Evolutionary conservation across 2,888 invertebrate genomes (phyloP), one percentile per base, ranked within the genome.

Genomic region (Holacanthella duospinosa): DNA sequence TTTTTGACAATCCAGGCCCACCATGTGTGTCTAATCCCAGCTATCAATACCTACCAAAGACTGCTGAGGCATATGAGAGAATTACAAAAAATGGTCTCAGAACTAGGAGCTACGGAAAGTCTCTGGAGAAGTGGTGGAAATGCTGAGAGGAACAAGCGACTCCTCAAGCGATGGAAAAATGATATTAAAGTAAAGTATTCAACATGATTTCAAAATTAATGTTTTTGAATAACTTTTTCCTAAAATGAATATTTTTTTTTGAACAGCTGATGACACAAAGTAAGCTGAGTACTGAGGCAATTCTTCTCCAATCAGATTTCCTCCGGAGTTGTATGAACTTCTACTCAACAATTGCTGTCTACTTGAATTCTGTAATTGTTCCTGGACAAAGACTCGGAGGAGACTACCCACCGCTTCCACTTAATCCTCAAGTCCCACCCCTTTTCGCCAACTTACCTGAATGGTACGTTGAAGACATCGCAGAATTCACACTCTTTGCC

Each of bases 381-480:
- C 77, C 78, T 4, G 73, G 65, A 16, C 43, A 67, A 24, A 53
- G 58, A n/a, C 43, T 48, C 2, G 68, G 68, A 16, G n/a, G n/a
- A n/a, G n/a, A n/a, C n/a, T 60, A 61, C 4, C 72, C 72, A 19
- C 66, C 63, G 16, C 77, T 85, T 66, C 84, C 85, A 21, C 73
- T 81, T 44, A 77, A 79, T 0, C 65, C 82, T 43, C 83, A 83
- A 71, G 81, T 86, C 58, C 84, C 88, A 21, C 82, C 83, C 72
- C 82, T 86, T 73, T 96, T 95, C 81, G 85, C 87, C 61, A 91
- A 94, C 74, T 82, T 93, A 75, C 97, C 97, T 48, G 96, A 97
- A 81, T 96, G 94, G 89, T 92, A 93, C 78, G 86, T 97, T 72
- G 97, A 97, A 79, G 96, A 97, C 77, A 88, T 96, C 73, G 93